Percentiles rank a stretch among this genome's conserved stretches.
Evolutionary conservation across 2,113 vertebrate species (phyloP).

Genomic region (Hippocampus mohnikei): DNA sequence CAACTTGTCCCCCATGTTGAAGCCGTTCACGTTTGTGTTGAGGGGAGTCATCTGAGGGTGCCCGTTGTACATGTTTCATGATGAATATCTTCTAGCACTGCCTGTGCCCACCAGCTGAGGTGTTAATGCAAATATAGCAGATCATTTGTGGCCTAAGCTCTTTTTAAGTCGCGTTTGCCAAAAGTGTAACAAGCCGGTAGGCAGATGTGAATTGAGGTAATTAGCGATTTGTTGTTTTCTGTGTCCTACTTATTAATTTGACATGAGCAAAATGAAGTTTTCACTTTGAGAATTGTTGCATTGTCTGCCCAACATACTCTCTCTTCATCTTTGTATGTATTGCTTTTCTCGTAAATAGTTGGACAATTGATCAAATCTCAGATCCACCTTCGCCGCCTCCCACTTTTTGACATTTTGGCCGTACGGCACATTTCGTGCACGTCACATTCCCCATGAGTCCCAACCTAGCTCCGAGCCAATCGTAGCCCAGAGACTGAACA

Average conservation of each 20-base stretch:
- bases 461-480: conserved; percentile 66
- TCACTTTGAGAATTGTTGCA: neutral
- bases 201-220: conserved; percentile 71
- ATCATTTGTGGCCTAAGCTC: conserved; percentile 76
- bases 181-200: conserved; percentile 77
- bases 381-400: conserved; percentile 62
- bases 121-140: conserved; percentile 80
- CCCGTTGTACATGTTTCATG: conserved; percentile 66
- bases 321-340: conserved; percentile 57
- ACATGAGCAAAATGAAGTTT: neutral
- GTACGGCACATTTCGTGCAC: conserved; percentile 66
- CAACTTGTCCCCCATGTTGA: neutral
- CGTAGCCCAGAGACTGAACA: conserved; percentile 73
- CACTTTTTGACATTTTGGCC: conserved; percentile 70
- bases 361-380: conserved; percentile 67
- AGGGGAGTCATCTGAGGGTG: conserved; percentile 10
- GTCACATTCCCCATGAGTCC: conserved; percentile 76
- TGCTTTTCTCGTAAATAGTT: conserved; percentile 50
- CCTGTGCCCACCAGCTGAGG: conserved; percentile 77
- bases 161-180: conserved; percentile 69
- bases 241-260: neutral
- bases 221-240: conserved; percentile 67
- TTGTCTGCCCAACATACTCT: conserved; percentile 10
- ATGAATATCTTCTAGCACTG: conserved; percentile 65
- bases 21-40: conserved; percentile 16